Evolutionary conservation across 2,113 vertebrate genomes (phyloP).

Genomic region (Amazona guildingii): DNA sequence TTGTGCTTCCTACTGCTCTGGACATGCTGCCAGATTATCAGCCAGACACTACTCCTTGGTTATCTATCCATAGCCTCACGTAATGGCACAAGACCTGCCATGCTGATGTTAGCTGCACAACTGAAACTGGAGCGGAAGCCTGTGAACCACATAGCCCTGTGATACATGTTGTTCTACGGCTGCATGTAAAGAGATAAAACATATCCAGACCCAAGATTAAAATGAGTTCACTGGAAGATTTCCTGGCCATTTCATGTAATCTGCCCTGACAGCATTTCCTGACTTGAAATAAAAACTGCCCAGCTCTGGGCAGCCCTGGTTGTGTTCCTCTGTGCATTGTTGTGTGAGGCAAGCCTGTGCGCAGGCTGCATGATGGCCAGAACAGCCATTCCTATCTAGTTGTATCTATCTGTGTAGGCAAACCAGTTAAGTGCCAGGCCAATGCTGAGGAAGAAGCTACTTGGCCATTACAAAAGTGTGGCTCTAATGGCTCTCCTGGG

Average conservation of each 20-base stretch:
- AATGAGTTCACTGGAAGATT: background rate
- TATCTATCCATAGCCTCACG: rapidly evolving
- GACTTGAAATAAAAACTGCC: background rate
- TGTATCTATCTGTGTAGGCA: background rate
- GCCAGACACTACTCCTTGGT: background rate
- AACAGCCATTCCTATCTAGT: rapidly evolving
- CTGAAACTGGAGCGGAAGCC: background rate
- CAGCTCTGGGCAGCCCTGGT: background rate
- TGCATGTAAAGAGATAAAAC: background rate
- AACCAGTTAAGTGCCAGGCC: background rate
- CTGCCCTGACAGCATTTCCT: constrained; percentile 21
- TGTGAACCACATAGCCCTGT: background rate
- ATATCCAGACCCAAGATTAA: background rate
- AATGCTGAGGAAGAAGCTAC: background rate
- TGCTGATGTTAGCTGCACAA: background rate
- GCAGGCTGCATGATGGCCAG: rapidly evolving
- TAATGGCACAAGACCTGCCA: background rate
- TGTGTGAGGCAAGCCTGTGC: rapidly evolving
- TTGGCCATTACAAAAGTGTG: background rate
- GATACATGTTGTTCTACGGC: background rate
- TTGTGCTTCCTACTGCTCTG: background rate
- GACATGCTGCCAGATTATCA: background rate
- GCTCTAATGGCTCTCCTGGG: background rate
- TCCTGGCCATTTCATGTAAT: background rate
- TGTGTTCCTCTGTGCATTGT: background rate